Conservation (phyloP, 2,113 vertebrate species). For the Bothrops jararaca region DNA sequence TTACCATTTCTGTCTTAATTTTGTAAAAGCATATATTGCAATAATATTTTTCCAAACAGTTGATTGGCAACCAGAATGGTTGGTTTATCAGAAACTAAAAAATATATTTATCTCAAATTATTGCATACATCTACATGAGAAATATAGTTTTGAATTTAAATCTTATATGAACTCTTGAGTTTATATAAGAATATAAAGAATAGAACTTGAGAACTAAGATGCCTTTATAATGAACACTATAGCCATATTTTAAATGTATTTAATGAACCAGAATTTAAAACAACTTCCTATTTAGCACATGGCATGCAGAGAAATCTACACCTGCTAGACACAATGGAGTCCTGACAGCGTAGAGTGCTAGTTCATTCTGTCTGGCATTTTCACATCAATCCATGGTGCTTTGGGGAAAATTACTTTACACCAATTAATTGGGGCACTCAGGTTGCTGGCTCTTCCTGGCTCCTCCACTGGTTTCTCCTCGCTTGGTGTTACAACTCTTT, state of each 20-base stretch:
- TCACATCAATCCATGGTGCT: not conserved
- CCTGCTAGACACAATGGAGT: not conserved
- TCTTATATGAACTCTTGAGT: not conserved
- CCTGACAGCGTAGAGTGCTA: not conserved
- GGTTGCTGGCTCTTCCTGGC: not conserved
- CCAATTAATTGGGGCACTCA: not conserved
- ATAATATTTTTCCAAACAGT: not conserved
- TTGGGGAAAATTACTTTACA: not conserved
- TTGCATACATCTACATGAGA: not conserved
- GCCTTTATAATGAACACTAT: not conserved
- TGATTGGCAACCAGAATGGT: not conserved
- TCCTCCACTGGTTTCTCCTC: not conserved
- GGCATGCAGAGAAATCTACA: not conserved
- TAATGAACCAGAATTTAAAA: not conserved
- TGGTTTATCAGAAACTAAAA: not conserved
- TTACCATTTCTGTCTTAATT: not conserved
- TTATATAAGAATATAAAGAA: not conserved
- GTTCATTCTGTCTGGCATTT: not conserved
- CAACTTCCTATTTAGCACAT: not conserved
- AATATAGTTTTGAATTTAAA: not conserved
- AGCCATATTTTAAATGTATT: not conserved
- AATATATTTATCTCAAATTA: not conserved
- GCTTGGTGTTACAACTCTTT: not conserved
- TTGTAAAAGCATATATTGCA: not conserved
- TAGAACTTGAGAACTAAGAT: not conserved